Evolutionary conservation across 1,140 invertebrate species (phyloP).

Genomic region (Elysia chlorotica): DNA sequence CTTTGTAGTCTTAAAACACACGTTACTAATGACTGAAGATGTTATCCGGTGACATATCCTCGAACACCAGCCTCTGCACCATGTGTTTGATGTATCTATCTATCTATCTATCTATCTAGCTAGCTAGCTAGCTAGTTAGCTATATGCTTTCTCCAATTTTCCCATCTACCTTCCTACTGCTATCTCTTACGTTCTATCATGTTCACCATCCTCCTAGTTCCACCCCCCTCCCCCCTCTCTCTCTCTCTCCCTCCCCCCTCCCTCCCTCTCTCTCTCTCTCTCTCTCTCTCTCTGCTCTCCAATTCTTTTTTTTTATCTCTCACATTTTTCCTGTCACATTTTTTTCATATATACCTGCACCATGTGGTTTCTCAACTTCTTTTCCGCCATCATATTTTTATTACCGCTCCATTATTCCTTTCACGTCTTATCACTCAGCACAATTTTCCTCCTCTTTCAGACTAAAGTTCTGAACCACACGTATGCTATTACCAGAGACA

Average conservation of each 20-base stretch:
- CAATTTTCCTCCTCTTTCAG: no score
- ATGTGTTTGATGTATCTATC: neutral
- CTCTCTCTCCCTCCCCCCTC: constrained; percentile 9
- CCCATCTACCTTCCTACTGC: neutral
- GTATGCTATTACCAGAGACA: no score
- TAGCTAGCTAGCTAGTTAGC: neutral
- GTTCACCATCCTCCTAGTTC: neutral
- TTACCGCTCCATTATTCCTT: neutral
- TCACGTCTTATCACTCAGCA: neutral
- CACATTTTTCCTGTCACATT: no score
- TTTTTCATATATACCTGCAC: no score
- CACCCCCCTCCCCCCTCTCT: constrained; percentile 1
- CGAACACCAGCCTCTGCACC: neutral
- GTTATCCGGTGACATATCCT: neutral
- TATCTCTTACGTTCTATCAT: neutral
- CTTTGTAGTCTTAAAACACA: no score
- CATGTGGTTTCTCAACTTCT: no score
- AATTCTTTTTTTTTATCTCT: neutral
- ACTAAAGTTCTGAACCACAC: no score
- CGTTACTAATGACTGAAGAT: constrained; percentile 3
- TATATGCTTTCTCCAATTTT: no score
- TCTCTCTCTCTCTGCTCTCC: neutral
- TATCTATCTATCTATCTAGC: neutral
- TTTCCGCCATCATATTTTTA: neutral
- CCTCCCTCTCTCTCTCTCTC: neutral